Conservation (phyloP, 2,888 invertebrate genomes). For the Himalopsyche anomala region DNA sequence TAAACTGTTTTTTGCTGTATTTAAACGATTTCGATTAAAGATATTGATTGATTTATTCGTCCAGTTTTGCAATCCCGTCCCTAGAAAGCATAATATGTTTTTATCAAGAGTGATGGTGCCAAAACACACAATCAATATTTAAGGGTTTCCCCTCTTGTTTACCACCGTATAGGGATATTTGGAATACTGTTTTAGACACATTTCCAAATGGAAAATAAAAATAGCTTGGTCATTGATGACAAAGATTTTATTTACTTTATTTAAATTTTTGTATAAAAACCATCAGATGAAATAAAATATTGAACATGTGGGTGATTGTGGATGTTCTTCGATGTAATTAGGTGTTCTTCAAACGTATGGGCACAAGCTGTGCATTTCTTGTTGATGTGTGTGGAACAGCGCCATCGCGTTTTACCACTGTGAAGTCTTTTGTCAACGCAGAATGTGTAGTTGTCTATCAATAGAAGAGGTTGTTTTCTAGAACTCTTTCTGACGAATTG, state of each 20-base stretch:
- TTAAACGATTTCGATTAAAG: no score
- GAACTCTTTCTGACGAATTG: not conserved
- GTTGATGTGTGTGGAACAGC: conserved; percentile 13
- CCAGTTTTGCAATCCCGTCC: no score
- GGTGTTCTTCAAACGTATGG: not conserved
- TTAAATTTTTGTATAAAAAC: conserved; percentile 70
- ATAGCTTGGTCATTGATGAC: not conserved
- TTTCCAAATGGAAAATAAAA: not conserved
- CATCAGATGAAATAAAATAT: conserved; percentile 70
- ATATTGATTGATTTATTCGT: no score
- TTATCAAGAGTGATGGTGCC: no score
- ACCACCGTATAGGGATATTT: no score
- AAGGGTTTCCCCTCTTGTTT: no score
- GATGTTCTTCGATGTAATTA: not conserved
- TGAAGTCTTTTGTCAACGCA: not conserved
- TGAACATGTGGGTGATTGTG: conserved; percentile 68
- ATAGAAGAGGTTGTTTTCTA: not conserved
- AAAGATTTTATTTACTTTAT: not conserved
- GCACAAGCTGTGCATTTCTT: conserved; percentile 14
- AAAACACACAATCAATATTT: no score
- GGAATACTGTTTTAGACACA: not conserved
- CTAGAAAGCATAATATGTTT: no score
- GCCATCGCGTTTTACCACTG: not conserved
- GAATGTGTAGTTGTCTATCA: not conserved
- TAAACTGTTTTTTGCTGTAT: no score